phyloP scores from a whole-genome alignment of 2,113 vertebrate species.

The Heptranchias perlo region DNA sequence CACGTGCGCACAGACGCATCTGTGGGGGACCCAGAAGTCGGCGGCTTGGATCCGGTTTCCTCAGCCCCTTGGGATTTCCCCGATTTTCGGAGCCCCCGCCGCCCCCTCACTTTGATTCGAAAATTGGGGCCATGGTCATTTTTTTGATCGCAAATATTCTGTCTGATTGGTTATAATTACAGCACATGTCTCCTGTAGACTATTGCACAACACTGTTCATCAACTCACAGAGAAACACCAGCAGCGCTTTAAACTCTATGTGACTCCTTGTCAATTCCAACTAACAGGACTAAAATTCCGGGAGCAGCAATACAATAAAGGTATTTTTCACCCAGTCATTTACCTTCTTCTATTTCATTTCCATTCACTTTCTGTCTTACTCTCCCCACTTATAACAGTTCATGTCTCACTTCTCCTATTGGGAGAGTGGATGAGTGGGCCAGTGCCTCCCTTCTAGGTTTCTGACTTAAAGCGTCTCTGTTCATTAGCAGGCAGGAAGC shows the following conservation, averaged over 20 bases:
- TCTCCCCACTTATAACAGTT: background rate
- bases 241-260: background rate
- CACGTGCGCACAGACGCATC: too few species aligned
- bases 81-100: too few species aligned
- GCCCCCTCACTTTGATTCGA: too few species aligned
- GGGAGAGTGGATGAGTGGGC: background rate
- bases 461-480: background rate
- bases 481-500: background rate
- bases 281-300: too few species aligned
- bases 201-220: background rate
- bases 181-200: background rate
- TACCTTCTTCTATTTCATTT: background rate
- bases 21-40: too few species aligned
- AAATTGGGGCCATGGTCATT: too few species aligned
- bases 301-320: too few species aligned
- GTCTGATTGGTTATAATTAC: background rate
- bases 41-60: too few species aligned
- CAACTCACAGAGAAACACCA: too few species aligned
- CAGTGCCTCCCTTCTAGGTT: background rate
- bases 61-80: too few species aligned
- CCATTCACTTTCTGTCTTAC: background rate
- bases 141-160: background rate
- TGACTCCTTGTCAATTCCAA: background rate
- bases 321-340: too few species aligned
- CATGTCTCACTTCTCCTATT: background rate